These are phyloP conservation scores for Globia sparganii DNA, from an alignment of 2,888 invertebrate species.

Conservation along the genomic window DNA sequence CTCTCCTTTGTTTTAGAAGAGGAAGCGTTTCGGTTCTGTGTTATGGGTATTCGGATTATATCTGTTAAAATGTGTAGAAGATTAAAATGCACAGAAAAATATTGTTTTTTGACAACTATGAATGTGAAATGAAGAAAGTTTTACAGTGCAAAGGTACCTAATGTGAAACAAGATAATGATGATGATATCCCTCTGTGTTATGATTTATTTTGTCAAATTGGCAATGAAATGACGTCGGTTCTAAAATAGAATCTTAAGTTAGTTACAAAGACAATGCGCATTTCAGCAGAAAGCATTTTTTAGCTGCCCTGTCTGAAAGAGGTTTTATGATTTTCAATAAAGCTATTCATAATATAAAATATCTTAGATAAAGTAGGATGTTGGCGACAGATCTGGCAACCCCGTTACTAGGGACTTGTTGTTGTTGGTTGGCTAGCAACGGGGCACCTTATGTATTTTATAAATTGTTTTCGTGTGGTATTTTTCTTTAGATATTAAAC, in stretches of 20 bases:
- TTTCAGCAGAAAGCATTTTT: background rate
- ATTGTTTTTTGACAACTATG: background rate
- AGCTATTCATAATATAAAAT: background rate
- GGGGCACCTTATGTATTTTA: no score
- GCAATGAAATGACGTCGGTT: background rate
- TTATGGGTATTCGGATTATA: background rate
- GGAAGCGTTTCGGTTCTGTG: constrained; percentile 4
- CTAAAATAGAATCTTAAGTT: background rate
- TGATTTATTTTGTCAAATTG: background rate
- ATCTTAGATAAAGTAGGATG: background rate
- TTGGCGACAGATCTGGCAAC: no score
- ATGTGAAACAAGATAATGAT: background rate
- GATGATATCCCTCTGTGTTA: no score
- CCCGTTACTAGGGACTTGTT: no score
- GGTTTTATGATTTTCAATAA: background rate
- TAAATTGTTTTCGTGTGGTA: no score
- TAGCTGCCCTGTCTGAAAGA: background rate
- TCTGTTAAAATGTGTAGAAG: background rate
- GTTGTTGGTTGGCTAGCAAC: no score
- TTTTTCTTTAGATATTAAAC: no score
- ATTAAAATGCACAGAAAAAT: constrained; percentile 11
- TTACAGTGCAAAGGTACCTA: background rate
- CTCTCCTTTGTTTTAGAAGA: constrained; percentile 9
- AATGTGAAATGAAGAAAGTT: no score
- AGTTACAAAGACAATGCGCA: background rate